Evolutionary conservation across 2,888 invertebrate species (phyloP).

Genomic region (Zygaena filipendulae): DNA sequence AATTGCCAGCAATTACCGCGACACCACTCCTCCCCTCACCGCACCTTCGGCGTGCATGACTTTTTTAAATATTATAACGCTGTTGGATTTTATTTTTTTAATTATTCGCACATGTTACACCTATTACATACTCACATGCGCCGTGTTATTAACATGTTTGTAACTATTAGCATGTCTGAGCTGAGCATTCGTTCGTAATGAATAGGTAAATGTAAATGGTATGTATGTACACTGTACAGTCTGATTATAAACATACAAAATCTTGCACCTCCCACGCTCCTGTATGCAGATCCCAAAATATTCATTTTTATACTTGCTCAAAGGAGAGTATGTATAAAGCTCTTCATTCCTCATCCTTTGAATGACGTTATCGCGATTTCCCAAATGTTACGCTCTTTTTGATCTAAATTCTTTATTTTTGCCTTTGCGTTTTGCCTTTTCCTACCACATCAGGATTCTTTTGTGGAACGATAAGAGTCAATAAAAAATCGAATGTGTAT

Average conservation of each 20-base stretch:
- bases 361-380: constrained; percentile 58
- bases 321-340: constrained; percentile 54
- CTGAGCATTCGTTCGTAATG: too few species aligned
- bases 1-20: constrained; percentile 59
- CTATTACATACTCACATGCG: too few species aligned
- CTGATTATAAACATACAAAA: too few species aligned
- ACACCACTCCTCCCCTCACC: constrained; percentile 32
- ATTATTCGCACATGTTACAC: too few species aligned
- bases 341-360: constrained; percentile 55
- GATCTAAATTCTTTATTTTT: constrained; percentile 58
- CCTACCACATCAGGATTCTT: constrained; percentile 49
- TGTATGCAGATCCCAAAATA: constrained; percentile 24
- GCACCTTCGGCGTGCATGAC: constrained; percentile 32
- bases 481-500: constrained; percentile 40
- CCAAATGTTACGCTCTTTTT: constrained; percentile 58
- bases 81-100: constrained; percentile 21
- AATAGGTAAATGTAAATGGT: too few species aligned
- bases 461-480: constrained; percentile 42
- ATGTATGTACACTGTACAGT: too few species aligned
- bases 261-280: constrained; percentile 9
- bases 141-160: too few species aligned
- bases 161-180: too few species aligned
- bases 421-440: constrained; percentile 44
- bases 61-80: constrained; percentile 19
- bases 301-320: constrained; percentile 50